Percentiles rank a stretch among this genome's conserved stretches.
phyloP scores from a whole-genome alignment of 1,140 invertebrate genomes.

The Nymphalis io region DNA sequence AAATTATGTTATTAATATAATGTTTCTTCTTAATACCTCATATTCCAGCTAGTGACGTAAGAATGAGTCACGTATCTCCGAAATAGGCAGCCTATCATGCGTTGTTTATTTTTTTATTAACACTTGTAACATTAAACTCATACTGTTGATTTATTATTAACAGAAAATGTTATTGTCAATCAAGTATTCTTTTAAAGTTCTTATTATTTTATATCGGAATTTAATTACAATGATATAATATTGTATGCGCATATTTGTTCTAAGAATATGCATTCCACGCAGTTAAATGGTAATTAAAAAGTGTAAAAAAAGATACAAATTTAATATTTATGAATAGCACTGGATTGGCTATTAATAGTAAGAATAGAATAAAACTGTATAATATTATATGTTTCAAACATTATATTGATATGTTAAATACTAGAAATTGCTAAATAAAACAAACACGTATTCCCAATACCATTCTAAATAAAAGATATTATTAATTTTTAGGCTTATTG shows the following conservation, averaged over 20 bases:
- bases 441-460: too few relatives aligned
- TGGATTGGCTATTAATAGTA: background rate
- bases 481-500: too few relatives aligned
- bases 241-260: slow-evolving; percentile 18
- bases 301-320: background rate
- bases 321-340: slow-evolving; percentile 11
- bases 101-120: background rate
- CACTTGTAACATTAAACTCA: background rate
- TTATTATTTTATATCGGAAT: slow-evolving; percentile 15
- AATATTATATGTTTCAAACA: background rate
- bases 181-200: background rate
- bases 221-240: slow-evolving; percentile 1
- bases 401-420: too few relatives aligned
- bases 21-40: background rate
- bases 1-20: background rate
- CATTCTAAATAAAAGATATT: too few relatives aligned
- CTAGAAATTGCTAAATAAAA: too few relatives aligned
- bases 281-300: slow-evolving; percentile 14
- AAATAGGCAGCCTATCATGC: background rate
- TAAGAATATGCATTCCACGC: slow-evolving; percentile 1
- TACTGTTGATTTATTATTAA: background rate
- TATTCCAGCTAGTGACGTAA: background rate
- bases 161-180: background rate
- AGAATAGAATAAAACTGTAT: background rate
- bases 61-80: background rate